Conservation (phyloP, 2,888 invertebrate genomes). For the Galerucella pusilla region DNA sequence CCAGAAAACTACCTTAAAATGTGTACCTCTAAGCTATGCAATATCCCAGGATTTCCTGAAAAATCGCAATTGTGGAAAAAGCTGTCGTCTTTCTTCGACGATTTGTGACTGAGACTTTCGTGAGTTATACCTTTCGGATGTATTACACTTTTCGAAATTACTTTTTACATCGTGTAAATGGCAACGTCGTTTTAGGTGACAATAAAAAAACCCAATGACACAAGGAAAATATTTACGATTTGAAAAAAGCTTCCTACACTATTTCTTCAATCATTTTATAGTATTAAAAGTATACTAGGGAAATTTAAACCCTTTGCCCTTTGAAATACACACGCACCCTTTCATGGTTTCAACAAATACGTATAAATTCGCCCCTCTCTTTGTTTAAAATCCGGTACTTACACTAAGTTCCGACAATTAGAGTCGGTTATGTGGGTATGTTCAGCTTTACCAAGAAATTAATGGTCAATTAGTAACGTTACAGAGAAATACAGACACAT, state of each 20-base stretch:
- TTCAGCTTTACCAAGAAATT: constrained; percentile 15
- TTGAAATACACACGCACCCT: background rate
- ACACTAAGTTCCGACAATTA: constrained; percentile 8
- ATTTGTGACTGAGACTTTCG: background rate
- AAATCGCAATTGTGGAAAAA: constrained; percentile 11
- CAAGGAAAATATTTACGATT: too few relatives aligned
- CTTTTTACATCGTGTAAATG: too few relatives aligned
- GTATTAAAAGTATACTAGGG: too few relatives aligned
- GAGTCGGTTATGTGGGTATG: constrained; percentile 19
- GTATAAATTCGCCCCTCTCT: background rate
- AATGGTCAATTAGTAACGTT: constrained; percentile 31
- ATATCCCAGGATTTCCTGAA: constrained; percentile 5
- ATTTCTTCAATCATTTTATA: too few relatives aligned
- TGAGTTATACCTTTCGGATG: background rate
- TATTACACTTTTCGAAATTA: background rate
- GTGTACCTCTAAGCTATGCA: constrained; percentile 1
- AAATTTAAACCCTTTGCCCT: background rate
- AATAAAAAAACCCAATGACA: too few relatives aligned
- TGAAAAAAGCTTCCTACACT: too few relatives aligned
- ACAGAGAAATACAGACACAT: constrained; percentile 6
- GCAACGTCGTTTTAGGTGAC: too few relatives aligned
- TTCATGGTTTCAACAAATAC: background rate
- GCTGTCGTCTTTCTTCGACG: constrained; percentile 9
- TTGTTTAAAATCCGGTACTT: constrained; percentile 5
- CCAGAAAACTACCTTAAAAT: background rate